Evolutionary conservation across 2,797 vertebrate genomes (phyloP).

Genomic region (Tamandua tetradactyla): DNA sequence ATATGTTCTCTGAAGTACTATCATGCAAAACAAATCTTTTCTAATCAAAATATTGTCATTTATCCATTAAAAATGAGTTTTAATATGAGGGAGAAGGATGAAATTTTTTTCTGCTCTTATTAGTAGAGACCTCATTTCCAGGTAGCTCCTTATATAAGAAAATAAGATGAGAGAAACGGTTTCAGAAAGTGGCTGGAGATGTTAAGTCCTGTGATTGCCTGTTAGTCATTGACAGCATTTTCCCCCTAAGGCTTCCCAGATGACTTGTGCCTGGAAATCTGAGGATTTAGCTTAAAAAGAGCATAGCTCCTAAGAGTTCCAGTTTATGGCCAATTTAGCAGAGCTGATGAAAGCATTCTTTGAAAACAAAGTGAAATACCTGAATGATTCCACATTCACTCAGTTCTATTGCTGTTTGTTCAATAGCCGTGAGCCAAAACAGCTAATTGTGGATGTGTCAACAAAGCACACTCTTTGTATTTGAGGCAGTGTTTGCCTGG

Average conservation of each 20-base stretch:
- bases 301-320: not conserved
- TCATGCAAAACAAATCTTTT: not conserved
- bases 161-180: not conserved
- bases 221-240: not conserved
- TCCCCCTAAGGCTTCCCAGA: not conserved
- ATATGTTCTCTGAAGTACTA: not conserved
- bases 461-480: not conserved
- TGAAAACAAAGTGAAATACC: not conserved
- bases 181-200: not conserved
- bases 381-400: not conserved
- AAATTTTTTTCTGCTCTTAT: not conserved
- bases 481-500: not conserved
- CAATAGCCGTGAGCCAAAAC: not conserved
- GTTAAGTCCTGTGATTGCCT: not conserved
- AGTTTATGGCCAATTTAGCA: not conserved
- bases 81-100: not conserved
- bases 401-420: not conserved
- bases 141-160: not conserved
- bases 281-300: not conserved
- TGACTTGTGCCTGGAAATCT: not conserved
- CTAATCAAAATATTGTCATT: not conserved
- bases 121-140: not conserved
- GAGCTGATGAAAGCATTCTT: not conserved
- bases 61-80: not conserved
- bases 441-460: not conserved